Evolutionary conservation across 2,797 vertebrate genomes (phyloP).

Genomic region (Hypotaenidia philippensis): DNA sequence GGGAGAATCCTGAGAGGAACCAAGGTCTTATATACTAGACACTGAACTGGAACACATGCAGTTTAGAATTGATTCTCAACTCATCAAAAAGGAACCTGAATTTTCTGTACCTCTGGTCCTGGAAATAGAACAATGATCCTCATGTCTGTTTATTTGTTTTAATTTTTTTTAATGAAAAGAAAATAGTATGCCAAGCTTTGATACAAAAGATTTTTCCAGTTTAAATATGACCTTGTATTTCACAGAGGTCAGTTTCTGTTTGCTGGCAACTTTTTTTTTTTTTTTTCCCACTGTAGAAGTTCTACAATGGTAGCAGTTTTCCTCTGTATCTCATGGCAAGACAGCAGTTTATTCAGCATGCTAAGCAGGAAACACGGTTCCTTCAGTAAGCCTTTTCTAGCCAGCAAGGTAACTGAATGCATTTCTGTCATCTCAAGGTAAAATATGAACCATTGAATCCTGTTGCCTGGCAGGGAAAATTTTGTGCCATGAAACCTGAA

Average conservation of each 20-base stretch:
- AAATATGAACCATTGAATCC: background rate
- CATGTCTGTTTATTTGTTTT: background rate
- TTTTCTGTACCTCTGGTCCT: background rate
- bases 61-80: background rate
- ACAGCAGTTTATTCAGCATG: background rate
- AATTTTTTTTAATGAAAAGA: background rate
- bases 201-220: background rate
- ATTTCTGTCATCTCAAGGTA: background rate
- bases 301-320: conserved; percentile 15
- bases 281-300: background rate
- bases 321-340: background rate
- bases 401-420: background rate
- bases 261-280: background rate
- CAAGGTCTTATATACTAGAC: background rate
- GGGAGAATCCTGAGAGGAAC: background rate
- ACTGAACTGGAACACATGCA: background rate
- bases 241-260: background rate
- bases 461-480: background rate
- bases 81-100: background rate
- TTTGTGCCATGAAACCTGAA: background rate
- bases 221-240: background rate
- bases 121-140: background rate
- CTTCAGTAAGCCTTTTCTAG: background rate
- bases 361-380: background rate
- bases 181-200: background rate